Evolutionary conservation across 2,797 vertebrate species (phyloP), one percentile per base, ranked within the genome.

Genomic region (Fratercula arctica): DNA sequence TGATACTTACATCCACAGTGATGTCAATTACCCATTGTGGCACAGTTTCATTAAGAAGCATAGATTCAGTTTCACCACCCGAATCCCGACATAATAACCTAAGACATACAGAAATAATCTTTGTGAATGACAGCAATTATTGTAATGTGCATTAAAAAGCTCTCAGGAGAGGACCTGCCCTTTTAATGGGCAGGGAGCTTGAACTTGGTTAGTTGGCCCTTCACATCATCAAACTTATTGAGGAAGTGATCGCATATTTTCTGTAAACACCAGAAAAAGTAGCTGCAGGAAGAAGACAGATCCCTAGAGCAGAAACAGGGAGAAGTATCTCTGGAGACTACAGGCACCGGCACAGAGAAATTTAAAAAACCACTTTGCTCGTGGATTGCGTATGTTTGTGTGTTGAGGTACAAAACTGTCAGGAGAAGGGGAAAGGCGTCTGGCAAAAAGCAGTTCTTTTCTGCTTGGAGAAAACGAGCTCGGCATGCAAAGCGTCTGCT

Each of bases 21-120:
- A 99, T 99, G 97, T 99, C 99, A 75, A 99, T 99, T 25, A 99
- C 99, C 99, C 99, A 99, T 95, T 99, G 99, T 54, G 99, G 99
- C 95, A 99, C 99, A 0, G 99, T 99, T 98, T 99, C 99, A 66
- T 99, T 99, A 57, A 99, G 99, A 89, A 99, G 98, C 99, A 99
- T 99, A 33, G 99, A 99, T 96, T 99, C 99, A 0, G 99, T 99
- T 97, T 99, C 99, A 64, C 99, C 99, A 4, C 99, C 99, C 6
- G 99, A 99, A 96, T 99, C 99, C 95, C 99, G 98, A 97, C 99
- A 99, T 19, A 99, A 97, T 97, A 99, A 98, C 98, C 99, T 99
- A 94, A 14, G 59, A 92, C 29, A 90, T 2, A 87, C 20, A 53
- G 72, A 88, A 88, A 83, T 8, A 29, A 78, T 45, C 33, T 84